These are phyloP conservation scores for Heliothis subflexa DNA, from an alignment of 1,140 invertebrate species.

Conservation along the genomic window DNA sequence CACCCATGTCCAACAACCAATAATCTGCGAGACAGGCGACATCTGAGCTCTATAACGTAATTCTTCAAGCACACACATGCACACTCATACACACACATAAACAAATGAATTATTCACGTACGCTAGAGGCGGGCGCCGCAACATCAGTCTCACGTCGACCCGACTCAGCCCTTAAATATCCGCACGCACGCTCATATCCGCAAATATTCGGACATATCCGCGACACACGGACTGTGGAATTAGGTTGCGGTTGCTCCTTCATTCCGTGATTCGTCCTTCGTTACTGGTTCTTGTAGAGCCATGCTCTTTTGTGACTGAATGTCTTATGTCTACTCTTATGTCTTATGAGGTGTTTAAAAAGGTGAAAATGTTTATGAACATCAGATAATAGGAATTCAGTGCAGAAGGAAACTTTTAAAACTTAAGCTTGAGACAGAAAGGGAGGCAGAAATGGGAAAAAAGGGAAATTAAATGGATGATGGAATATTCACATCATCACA, in stretches of 20 bases:
- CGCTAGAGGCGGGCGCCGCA: conserved; percentile 27
- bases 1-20: conserved; percentile 27
- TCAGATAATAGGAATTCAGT: too few species aligned
- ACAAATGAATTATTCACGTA: conserved; percentile 42
- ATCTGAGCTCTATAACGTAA: conserved; percentile 21
- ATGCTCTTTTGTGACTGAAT: not conserved
- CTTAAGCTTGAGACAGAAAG: too few species aligned
- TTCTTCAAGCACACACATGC: conserved; percentile 15
- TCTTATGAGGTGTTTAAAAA: too few species aligned
- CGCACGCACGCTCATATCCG: conserved; percentile 50
- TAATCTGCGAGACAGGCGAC: conserved; percentile 15
- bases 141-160: conserved; percentile 50
- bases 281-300: conserved; percentile 11
- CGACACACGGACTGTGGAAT: conserved; percentile 48
- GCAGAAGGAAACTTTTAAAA: too few species aligned
- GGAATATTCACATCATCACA: too few species aligned
- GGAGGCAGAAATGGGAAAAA: too few species aligned
- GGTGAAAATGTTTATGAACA: too few species aligned
- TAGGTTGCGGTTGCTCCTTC: conserved; percentile 44
- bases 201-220: conserved; percentile 47
- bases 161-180: conserved; percentile 48
- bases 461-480: too few species aligned
- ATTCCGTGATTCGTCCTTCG: conserved; percentile 35
- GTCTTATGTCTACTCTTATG: too few species aligned
- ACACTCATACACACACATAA: not conserved